Base-by-base conservation (phyloP, 2,113 vertebrate genomes). In the Thoracochromis brauschi region DNA sequence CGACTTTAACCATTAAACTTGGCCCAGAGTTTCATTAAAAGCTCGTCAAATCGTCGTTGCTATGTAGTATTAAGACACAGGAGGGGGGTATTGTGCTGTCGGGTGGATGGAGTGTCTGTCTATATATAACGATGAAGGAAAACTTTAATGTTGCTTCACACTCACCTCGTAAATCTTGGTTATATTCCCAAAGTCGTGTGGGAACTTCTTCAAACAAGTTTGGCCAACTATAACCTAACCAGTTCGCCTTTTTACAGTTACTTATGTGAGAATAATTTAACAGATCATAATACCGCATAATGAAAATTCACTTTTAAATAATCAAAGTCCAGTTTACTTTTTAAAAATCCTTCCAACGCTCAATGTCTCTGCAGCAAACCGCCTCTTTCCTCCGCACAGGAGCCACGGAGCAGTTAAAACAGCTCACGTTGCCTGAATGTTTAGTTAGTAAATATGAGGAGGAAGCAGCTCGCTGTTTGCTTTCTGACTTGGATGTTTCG, bases 71-170 rank as follows among this genome's bases (percentile, higher is more conserved):
- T 86, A 90, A 91, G 85, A 95, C 95, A 91, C 95, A 94, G 93
- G 95, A 96, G 93, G 95, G 95, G 88, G 88, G n/a, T 94, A 88
- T 95, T 95, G 94, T 91, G 80, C 94, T 93, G 75, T 84, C 71
- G 47, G 81, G 85, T 81, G 80, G 73, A 47, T n/a, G 13, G 40
- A 6, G n/a, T 5, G 17, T 16, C 14, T 42, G 81, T 53, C 81
- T 45, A 31, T 45, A 35, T 21, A 53, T 63, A 82, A 57, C 55
- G 73, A 88, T 24, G 29, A 82, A 47, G 82, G 12, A 73, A 81
- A 85, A 89, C 53, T 86, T 90, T 73, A 40, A 80, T 88, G 91
- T 5, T 89, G 89, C 89, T 35, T 95, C 94, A 11, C 2, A 4
- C 17, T 45, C 83, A 29, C 16, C 87, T 88, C 85, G 93, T 92